A percentile compares a stretch with the other conserved stretches of the same genome.
Conservation (phyloP, 2,113 vertebrate genomes). For the Baryphthengus martii region DNA sequence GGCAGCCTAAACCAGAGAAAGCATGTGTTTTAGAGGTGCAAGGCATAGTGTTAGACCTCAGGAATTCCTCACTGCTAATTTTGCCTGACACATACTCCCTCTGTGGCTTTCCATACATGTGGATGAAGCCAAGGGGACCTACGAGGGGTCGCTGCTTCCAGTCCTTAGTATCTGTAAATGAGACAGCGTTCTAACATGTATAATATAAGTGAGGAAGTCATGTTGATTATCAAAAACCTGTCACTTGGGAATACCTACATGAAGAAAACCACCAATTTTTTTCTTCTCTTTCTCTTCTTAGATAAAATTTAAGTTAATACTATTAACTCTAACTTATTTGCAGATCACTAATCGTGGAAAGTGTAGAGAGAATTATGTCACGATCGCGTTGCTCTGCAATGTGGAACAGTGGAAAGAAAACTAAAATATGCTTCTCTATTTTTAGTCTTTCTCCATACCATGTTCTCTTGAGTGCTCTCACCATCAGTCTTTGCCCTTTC, state of each 20-base stretch:
- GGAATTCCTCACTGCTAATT: conserved; percentile 28
- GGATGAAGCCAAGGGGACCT: not conserved
- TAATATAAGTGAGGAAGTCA: not conserved
- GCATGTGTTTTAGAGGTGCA: not conserved
- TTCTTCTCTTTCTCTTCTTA: not conserved
- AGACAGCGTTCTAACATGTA: not conserved
- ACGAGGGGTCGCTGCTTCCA: not conserved
- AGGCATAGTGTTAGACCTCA: not conserved
- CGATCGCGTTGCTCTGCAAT: not conserved
- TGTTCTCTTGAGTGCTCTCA: not conserved
- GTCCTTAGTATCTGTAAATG: not conserved
- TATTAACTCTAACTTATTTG: not conserved
- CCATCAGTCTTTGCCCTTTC: conserved; percentile 24
- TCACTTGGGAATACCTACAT: not conserved
- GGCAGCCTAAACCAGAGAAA: not conserved
- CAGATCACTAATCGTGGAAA: not conserved
- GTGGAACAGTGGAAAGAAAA: conserved; percentile 17
- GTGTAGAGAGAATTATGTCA: not conserved
- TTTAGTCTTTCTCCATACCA: conserved; percentile 24
- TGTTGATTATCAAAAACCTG: not conserved
- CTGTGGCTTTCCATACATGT: not conserved
- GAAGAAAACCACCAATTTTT: accelerated
- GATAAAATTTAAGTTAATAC: not conserved
- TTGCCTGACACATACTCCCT: not conserved
- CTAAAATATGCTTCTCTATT: conserved; percentile 7